Base-by-base conservation (phyloP, 2,888 invertebrate species). In the Hirtodrosophila cameraria region DNA sequence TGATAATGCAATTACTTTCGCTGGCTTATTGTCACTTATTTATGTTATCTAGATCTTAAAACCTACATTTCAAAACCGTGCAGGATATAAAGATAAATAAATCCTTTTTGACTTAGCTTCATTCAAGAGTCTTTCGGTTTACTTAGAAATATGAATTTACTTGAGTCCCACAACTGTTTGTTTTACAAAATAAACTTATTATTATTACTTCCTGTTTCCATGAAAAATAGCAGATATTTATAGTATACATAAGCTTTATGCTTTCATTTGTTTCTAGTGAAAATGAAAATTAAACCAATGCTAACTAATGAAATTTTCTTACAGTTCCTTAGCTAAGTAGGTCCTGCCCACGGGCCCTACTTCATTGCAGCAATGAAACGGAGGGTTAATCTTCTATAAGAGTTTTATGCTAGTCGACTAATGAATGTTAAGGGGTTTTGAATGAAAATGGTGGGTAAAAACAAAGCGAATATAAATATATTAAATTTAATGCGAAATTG, bases 1-100 rank as follows among this genome's bases (percentile, higher is more conserved):
- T 79, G 67, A 69, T 83, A 80, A 81, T 76, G 57, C 75, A 79
- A 89, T 89, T 88, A 82, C 77, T 75, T 69, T 67, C 77, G 81
- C 72, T 64, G 66, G 81, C 82, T 87, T 87, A 87, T 79, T 79
- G 57, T 52, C 63, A 74, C 60, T 55, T 33, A 48, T 42, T 31
- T 58, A 36, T 57, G 33, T 36, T 50, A 45, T 48, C 62, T 38
- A 28, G n/a, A 13, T 13, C 23, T 27, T 35, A 33, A 36, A 63
- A 30, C 27, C 36, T 38, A 28, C n/a, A 28, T 33, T 15, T 11
- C 7, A 28, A 20, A 1, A 42, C 16, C 18, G 7, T 39, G 20
- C 13, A 18, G 6, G 2, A 18, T 18, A 36, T 16, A 3, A n/a
- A 36, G 18, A n/a, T 8, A 3, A 6, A 11, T 11, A 18, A 16